Base-by-base conservation (phyloP, 2,113 vertebrate genomes). In the Phrynosoma blainvillii region DNA sequence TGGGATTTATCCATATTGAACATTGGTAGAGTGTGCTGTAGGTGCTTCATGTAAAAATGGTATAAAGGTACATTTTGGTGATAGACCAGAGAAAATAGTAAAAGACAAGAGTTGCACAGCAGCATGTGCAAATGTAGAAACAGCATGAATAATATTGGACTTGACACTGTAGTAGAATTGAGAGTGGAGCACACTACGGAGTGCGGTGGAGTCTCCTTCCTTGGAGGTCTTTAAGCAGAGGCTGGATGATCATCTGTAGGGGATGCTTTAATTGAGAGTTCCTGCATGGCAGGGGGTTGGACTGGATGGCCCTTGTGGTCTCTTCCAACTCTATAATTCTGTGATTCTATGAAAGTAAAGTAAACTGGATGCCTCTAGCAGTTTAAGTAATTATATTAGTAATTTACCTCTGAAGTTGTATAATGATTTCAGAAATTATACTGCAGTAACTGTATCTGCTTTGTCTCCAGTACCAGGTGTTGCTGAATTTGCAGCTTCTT, bases 401-500 rank as follows among this genome's bases (percentile, higher is more conserved):
- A 80, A 80, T 8, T 75, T 40, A 21, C 14, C 3, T 68, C 30
- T 70, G 42, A 77, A 68, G 18, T n/a, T 84, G 12, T 71, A 47
- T 20, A 75, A 65, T n/a, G 42, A 47, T 47, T 14, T 65, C 27
- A 87, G 62, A 62, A 14, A 32, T 11, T 65, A 18, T 52, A 70
- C 6, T 70, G 10, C 62, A 91, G 84, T 92, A 73, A 87, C 90
- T 71, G 77, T 76, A n/a, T 40, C 76, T 92, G 89, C 90, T 78
- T 86, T 2, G 52, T 79, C 86, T 89, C 86, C 93, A 99, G 99
- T 99, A 93, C 99, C 99, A 8, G 99, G 99, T n/a, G 99, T 99
- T 86, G 98, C 98, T 89, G 99, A 99, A 95, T 99, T 99, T 95
- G 98, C 99, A 86, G 98, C 99, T 87, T 99, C 98, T 88, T 99